Base-by-base conservation (phyloP, 2,888 invertebrate genomes). In the Neocrepidodera transversa region DNA sequence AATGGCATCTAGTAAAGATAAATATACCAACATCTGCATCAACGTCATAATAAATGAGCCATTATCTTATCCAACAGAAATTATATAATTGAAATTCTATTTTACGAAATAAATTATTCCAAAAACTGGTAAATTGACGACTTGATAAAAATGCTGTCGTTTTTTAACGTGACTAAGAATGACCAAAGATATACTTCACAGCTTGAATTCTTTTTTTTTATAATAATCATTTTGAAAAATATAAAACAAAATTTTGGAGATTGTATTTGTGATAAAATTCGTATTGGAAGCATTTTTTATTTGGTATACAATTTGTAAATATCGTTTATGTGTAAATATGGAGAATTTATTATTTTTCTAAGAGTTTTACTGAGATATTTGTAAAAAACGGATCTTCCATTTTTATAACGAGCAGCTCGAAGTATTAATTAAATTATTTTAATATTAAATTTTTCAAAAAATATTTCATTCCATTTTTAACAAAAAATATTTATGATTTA, bases 141-240 rank as follows among this genome's bases (percentile, higher is more conserved):
- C 5, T 36, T 36, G 36, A 10, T n/a, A n/a, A n/a, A n/a, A 36
- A 2, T 11, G 36, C 16, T 7, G 7, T 11, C 16, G 7, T n/a
- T n/a, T n/a, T n/a, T n/a, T n/a, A n/a, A n/a, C n/a, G n/a, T n/a
- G n/a, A n/a, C 23, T 45, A 18, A 26, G 40, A 52, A 48, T 42
- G 36, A 58, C 58, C 58, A 58, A 58, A 58, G 58, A 58, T 58
- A 58, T 48, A 53, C 23, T 53, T 52, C 53, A 48, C 42, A 32
- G 58, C 52, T 58, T 47, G 58, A 51, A 23, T 20, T 20, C 16
- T 42, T 6, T 20, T 20, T n/a, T 42, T 20, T 42, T 42, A 20
- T 42, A 20, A 16, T 42, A 42, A 42, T 20, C 3, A 6, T 42
- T 42, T 42, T 42, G n/a, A 20, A n/a, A 35, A 4, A 13, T 35